Evolutionary conservation across 1,140 invertebrate genomes (phyloP).

Genomic region (Drosophila ohnishii): DNA sequence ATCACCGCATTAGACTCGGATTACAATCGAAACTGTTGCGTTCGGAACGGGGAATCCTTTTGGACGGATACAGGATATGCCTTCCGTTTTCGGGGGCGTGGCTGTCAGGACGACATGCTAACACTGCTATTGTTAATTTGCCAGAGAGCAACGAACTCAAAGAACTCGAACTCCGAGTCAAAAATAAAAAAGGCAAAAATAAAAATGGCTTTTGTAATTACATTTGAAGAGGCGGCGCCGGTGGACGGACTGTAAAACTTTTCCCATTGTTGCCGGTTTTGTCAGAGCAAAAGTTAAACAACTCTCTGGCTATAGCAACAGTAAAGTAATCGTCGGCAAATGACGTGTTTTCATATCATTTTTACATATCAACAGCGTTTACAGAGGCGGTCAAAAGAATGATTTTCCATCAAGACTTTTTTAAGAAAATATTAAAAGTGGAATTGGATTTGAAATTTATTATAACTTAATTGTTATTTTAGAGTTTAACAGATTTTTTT

Average conservation of each 20-base stretch:
- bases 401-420: not conserved
- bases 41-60: constrained; percentile 14
- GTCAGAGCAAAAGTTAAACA: constrained; percentile 71
- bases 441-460: not conserved
- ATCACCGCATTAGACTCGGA: constrained; percentile 41
- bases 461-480: not conserved
- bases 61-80: constrained; percentile 6
- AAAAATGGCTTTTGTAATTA: constrained; percentile 72
- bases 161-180: constrained; percentile 9
- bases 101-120: constrained; percentile 47
- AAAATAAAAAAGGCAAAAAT: constrained; percentile 42
- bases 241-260: constrained; percentile 45
- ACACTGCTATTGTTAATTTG: constrained; percentile 58
- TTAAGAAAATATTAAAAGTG: not conserved
- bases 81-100: constrained; percentile 21
- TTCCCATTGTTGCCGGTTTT: constrained; percentile 47
- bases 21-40: constrained; percentile 53
- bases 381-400: not conserved
- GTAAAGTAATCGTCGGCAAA: constrained; percentile 43
- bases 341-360: constrained; percentile 65
- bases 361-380: constrained; percentile 29
- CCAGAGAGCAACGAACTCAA: constrained; percentile 68
- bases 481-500: too few relatives aligned
- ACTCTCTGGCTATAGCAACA: constrained; percentile 64
- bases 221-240: constrained; percentile 47